phyloP scores from a whole-genome alignment of 2,888 invertebrate species.

The Nineta flava region DNA sequence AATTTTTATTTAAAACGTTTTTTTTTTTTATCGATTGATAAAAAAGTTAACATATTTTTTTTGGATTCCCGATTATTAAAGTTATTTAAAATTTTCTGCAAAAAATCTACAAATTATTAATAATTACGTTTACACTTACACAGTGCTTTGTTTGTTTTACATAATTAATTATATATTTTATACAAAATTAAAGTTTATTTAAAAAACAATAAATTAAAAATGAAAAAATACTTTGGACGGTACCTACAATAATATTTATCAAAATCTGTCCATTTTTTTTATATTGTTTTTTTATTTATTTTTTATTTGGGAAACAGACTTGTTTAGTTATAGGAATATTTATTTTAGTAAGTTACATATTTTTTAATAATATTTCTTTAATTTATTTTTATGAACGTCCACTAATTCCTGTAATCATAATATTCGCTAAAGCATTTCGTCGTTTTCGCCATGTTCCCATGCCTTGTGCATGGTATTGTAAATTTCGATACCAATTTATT shows the following conservation, averaged over 20 bases:
- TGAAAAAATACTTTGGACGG: background rate
- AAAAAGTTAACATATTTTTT: too few relatives aligned
- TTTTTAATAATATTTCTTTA: background rate
- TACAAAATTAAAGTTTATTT: background rate
- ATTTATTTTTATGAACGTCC: conserved; percentile 20
- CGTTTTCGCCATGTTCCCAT: conserved; percentile 86
- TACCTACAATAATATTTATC: background rate
- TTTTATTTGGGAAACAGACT: background rate
- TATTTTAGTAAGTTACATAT: background rate
- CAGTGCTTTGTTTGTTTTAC: background rate
- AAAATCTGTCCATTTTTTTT: background rate
- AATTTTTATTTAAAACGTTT: too few relatives aligned
- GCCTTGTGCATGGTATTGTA: conserved; percentile 82
- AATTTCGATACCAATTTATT: conserved; percentile 74
- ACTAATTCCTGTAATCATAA: conserved; percentile 83
- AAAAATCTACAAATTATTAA: too few relatives aligned
- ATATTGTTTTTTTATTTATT: background rate
- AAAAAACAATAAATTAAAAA: background rate
- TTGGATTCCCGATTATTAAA: too few relatives aligned
- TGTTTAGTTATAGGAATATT: background rate
- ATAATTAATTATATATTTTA: background rate
- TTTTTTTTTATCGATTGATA: too few relatives aligned
- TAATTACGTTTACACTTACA: too few relatives aligned
- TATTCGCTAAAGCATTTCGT: conserved; percentile 87
- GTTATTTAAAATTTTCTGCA: too few relatives aligned